Percentiles rank a stretch among this genome's conserved stretches.
Evolutionary conservation across 2,888 invertebrate genomes (phyloP).

Genomic region (Latrodectus hesperus): DNA sequence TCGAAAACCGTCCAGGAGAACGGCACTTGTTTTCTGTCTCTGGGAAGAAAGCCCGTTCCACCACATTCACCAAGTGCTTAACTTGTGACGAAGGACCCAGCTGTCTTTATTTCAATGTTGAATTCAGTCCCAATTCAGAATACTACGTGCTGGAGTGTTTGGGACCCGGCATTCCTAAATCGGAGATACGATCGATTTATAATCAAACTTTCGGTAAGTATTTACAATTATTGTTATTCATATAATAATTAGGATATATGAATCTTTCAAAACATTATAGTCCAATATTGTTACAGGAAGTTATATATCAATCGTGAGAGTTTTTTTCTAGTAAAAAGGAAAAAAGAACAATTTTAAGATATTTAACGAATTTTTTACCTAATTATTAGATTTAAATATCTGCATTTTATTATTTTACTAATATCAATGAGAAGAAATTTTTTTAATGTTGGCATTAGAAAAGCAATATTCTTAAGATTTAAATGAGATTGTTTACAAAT

Average conservation of each 20-base stretch:
- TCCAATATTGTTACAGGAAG: not conserved
- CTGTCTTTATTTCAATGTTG: constrained; percentile 73
- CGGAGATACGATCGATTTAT: constrained; percentile 80
- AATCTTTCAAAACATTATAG: not conserved
- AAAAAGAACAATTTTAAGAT: not conserved
- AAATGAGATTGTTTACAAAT: too few species aligned
- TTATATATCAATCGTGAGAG: not conserved
- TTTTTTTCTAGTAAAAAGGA: not conserved
- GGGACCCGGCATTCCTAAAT: constrained; percentile 91
- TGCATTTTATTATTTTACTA: too few species aligned
- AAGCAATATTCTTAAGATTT: too few species aligned
- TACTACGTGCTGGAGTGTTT: constrained; percentile 92
- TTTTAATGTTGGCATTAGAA: too few species aligned
- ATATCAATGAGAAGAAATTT: too few species aligned
- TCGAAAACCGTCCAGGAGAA: constrained; percentile 88
- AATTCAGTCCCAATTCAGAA: constrained; percentile 80
- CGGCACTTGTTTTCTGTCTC: constrained; percentile 88
- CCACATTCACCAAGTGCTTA: constrained; percentile 79
- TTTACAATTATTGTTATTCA: not conserved
- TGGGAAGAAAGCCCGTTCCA: constrained; percentile 47
- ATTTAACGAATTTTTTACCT: not conserved
- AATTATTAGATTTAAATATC: not conserved
- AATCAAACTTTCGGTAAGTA: constrained; percentile 70
- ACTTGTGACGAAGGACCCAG: constrained; percentile 83
- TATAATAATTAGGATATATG: not conserved